Base-by-base conservation (phyloP, 2,113 vertebrate genomes). In the Ploceus nigricollis region DNA sequence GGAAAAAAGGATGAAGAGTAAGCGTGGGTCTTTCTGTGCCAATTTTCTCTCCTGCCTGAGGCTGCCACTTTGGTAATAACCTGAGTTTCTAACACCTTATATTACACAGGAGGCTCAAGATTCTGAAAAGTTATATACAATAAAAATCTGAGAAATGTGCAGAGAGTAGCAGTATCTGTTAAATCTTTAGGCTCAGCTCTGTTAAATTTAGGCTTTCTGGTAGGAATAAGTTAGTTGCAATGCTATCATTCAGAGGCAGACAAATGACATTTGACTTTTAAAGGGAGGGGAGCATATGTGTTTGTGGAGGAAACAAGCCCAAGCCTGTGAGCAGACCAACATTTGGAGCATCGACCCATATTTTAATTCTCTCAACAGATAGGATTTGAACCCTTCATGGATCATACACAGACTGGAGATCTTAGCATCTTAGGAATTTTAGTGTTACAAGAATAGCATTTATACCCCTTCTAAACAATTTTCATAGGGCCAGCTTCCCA, bases 41-140 rank as follows among this genome's bases (percentile, higher is more conserved):
- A 95, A 96, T 97, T 93, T 93, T 93, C 89, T 91, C 72, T 94
- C 40, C 72, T 93, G 96, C 96, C 93, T 68, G 88, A 90, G 94
- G 96, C 96, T 96, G 72, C 68, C 79, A 89, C 90, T 75, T 94
- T 78, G 92, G 93, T 96, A 96, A 97, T 96, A 96, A 96, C 90
- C 78, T 85, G 79, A 90, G 93, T 87, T 96, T 88, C 96, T 81
- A 88, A 71, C 79, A 82, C 69, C 76, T 92, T 96, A 93, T 96
- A 93, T 97, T 96, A 90, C 96, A 94, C 95, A 90, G 85, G 88
- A 96, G 92, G 57, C 85, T 92, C 84, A 71, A 89, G 88, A 83
- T 66, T 92, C 85, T 71, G 86, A 79, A 69, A 96, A 94, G 90
- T 89, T 95, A 84, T 16, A n/a, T 95, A 93, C 93, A 96, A 95